Conservation (phyloP, 2,888 invertebrate genomes). For the Lepidocyrtinus sp. region DNA sequence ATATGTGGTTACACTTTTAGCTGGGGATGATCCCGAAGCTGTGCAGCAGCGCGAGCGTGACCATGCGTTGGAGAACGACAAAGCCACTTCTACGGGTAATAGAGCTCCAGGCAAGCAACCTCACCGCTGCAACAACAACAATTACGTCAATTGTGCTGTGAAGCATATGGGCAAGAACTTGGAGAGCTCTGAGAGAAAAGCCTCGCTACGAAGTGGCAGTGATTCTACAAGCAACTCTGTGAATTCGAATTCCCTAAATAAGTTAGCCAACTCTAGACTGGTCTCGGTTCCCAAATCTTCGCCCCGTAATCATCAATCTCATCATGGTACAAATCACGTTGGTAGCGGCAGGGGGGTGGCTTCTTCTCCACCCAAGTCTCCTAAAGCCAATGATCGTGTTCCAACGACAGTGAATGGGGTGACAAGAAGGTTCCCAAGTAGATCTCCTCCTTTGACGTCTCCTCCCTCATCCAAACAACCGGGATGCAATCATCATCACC, state of each 20-base stretch:
- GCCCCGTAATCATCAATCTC: slow-evolving; percentile 58
- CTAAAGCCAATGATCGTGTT: slow-evolving; percentile 27
- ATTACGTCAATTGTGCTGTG: slow-evolving; percentile 51
- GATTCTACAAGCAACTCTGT: not conserved
- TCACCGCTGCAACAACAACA: slow-evolving; percentile 45
- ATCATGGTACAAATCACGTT: slow-evolving; percentile 56
- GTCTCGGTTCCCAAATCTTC: slow-evolving; percentile 56
- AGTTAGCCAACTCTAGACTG: slow-evolving; percentile 27
- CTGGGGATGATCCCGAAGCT: slow-evolving; percentile 59
- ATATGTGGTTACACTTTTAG: slow-evolving; percentile 66
- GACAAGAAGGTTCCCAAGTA: slow-evolving; percentile 44
- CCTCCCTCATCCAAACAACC: slow-evolving; percentile 26
- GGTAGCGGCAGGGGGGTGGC: slow-evolving; percentile 27
- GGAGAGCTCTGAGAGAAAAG: slow-evolving; percentile 41
- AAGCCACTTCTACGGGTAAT: too few species aligned
- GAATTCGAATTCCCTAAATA: slow-evolving; percentile 22
- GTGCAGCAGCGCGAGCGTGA: not conserved
- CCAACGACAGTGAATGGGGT: slow-evolving; percentile 37
- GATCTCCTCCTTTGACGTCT: slow-evolving; percentile 55
- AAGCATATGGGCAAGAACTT: slow-evolving; percentile 47
- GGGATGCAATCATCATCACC: slow-evolving; percentile 18
- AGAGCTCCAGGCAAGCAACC: not conserved
- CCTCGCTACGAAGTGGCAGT: slow-evolving; percentile 52
- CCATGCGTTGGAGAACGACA: slow-evolving; percentile 24
- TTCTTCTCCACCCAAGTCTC: slow-evolving; percentile 38